Conservation (phyloP, 2,888 invertebrate species). For the Deroplatys truncata region DNA sequence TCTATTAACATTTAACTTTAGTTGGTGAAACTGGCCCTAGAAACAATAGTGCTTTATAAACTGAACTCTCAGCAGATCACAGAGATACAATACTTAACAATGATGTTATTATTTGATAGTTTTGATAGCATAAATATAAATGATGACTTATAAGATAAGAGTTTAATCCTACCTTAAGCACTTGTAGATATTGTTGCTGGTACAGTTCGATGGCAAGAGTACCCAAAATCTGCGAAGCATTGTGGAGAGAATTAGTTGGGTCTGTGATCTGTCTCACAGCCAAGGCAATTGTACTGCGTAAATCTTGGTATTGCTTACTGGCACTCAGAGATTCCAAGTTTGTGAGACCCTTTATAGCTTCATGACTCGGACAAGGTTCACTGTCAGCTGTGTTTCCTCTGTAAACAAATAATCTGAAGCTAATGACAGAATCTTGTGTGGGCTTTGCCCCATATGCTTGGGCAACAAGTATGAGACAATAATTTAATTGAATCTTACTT, state of each 20-base stretch:
- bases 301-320: constrained; percentile 46
- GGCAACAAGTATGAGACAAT: no score
- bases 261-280: constrained; percentile 40
- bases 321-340: constrained; percentile 43
- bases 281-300: constrained; percentile 44
- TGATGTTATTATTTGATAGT: no score
- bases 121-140: no score
- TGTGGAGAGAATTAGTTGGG: constrained; percentile 32
- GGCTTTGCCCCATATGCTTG: no score
- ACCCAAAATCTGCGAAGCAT: constrained; percentile 31
- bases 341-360: constrained; percentile 46
- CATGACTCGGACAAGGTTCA: constrained; percentile 43
- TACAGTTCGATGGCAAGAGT: constrained; percentile 33
- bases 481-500: no score
- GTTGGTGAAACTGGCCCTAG: no score
- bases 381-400: background rate
- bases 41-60: no score
- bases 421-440: background rate
- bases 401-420: background rate
- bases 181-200: constrained; percentile 31
- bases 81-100: no score
- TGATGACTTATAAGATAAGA: no score
- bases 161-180: constrained; percentile 9
- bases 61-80: no score
- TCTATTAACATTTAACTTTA: no score